Percentiles rank a stretch among this genome's conserved stretches.
These are phyloP conservation scores for Yoshiicerus persimilis DNA, from an alignment of 1,140 invertebrate genomes.

Conservation along the genomic window DNA sequence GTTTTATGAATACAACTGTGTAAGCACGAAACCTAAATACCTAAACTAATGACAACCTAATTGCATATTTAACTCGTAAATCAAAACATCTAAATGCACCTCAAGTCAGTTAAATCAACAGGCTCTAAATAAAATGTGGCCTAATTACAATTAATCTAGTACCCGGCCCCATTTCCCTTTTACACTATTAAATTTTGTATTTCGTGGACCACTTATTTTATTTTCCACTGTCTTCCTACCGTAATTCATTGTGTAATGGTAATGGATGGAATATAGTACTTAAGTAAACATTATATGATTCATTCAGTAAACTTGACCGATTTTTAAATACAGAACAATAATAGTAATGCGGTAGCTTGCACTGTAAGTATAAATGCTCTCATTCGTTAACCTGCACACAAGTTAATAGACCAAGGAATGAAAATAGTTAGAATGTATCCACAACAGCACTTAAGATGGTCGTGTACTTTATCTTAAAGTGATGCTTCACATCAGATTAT, in stretches of 20 bases:
- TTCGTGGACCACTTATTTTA: not conserved
- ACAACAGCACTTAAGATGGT: too few relatives aligned
- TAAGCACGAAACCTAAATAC: too few relatives aligned
- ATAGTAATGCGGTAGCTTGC: too few relatives aligned
- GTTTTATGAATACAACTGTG: not conserved
- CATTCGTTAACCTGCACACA: not conserved
- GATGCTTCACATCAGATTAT: too few relatives aligned
- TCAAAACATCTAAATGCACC: not conserved
- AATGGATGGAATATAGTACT: too few relatives aligned
- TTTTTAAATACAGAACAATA: not conserved
- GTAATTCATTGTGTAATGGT: not conserved
- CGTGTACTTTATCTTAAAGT: too few relatives aligned
- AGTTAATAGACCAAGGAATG: not conserved
- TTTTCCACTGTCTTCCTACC: not conserved
- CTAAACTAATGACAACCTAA: too few relatives aligned
- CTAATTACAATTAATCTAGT: not conserved
- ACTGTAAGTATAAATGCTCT: not conserved
- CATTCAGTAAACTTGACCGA: not conserved
- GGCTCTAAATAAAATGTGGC: not conserved
- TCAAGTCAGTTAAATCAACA: not conserved
- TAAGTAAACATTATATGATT: not conserved
- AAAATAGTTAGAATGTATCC: not conserved
- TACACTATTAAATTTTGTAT: not conserved
- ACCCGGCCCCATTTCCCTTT: not conserved
- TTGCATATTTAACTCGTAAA: not conserved